These are phyloP conservation scores for Junco hyemalis DNA, from an alignment of 2,113 vertebrate genomes.

Conservation along the genomic window DNA sequence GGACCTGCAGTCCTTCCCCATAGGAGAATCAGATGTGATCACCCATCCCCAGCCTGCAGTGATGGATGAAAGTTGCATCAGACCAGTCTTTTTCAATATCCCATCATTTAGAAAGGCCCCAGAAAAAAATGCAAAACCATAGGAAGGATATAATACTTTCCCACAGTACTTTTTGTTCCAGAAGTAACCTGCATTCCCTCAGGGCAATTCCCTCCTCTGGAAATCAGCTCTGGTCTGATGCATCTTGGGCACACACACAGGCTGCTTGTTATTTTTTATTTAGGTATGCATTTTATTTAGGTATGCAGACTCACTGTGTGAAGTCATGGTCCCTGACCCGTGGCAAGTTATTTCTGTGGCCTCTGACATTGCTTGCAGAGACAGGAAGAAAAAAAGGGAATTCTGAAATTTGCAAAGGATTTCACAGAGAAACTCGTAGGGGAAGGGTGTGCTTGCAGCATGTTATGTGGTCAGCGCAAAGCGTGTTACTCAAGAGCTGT, in stretches of 20 bases:
- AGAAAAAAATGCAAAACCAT: neutral
- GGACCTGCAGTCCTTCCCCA: neutral
- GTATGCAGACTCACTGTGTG: neutral
- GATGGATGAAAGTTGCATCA: neutral
- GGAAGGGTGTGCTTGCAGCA: neutral
- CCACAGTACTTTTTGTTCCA: neutral
- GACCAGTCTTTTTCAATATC: neutral
- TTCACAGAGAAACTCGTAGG: neutral
- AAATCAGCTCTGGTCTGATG: neutral
- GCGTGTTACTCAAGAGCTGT: neutral
- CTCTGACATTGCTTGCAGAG: neutral
- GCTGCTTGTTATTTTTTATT: neutral
- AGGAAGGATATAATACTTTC: neutral
- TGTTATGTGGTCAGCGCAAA: neutral
- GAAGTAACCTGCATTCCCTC: neutral
- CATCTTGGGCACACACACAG: neutral
- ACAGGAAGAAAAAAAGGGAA: neutral
- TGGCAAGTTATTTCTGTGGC: neutral
- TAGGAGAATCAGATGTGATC: neutral
- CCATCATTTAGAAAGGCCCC: neutral
- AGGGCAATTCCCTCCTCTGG: neutral
- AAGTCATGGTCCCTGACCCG: neutral
- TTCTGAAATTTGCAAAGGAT: neutral
- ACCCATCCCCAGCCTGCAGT: fast-evolving
- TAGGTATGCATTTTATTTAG: neutral